Evolutionary conservation across 2,797 vertebrate genomes (phyloP).

Genomic region (Propithecus deckenii): DNA sequence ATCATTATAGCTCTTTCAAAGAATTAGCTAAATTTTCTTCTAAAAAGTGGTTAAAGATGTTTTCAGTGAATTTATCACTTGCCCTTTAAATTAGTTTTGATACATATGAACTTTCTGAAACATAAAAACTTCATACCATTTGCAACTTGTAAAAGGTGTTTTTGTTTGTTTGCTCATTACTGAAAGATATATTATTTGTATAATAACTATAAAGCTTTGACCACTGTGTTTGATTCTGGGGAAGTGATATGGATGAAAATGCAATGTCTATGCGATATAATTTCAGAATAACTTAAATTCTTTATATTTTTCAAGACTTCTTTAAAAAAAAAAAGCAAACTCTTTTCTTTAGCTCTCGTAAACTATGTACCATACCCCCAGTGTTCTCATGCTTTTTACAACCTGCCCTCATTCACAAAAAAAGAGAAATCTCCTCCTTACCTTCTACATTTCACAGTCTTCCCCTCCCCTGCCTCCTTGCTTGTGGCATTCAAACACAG

Average conservation of each 20-base stretch:
- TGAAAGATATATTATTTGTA: background rate
- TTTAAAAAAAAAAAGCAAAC: background rate
- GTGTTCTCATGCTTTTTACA: background rate
- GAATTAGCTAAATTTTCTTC: background rate
- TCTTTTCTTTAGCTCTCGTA: background rate
- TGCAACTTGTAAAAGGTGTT: background rate
- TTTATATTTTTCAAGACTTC: background rate
- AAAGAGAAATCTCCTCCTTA: background rate
- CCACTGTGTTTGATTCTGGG: background rate
- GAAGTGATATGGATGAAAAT: background rate
- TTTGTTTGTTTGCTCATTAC: background rate
- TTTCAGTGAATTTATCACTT: background rate
- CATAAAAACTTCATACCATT: background rate
- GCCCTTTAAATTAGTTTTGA: background rate
- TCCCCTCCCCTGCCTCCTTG: accelerated
- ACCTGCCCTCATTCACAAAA: background rate
- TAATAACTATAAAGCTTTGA: background rate
- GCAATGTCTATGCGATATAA: background rate
- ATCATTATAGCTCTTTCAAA: background rate
- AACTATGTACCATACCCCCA: background rate
- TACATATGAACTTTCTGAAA: background rate
- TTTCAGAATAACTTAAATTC: background rate
- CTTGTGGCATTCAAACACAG: background rate
- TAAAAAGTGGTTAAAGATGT: background rate
- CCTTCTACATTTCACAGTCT: background rate